These are phyloP conservation scores for Cavia aperea DNA, from an alignment of 2,113 vertebrate genomes.

Conservation along the genomic window DNA sequence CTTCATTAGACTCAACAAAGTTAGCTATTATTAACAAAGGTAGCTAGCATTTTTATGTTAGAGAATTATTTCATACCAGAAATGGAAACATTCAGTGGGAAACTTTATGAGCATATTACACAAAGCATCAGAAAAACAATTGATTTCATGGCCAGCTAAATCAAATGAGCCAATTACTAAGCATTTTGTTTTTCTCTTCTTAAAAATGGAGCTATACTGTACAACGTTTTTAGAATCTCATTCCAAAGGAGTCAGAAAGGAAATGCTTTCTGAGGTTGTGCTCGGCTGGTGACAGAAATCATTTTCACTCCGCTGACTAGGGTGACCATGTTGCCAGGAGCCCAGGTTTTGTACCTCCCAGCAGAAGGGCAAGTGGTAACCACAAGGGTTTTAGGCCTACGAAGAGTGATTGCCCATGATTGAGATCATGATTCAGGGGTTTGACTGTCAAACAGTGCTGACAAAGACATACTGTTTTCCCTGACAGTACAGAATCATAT, in stretches of 20 bases:
- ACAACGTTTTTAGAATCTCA: background rate
- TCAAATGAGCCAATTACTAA: background rate
- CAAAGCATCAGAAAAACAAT: background rate
- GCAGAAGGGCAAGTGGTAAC: background rate
- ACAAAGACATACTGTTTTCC: conserved; percentile 55
- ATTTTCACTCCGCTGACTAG: background rate
- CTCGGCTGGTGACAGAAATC: background rate
- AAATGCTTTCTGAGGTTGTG: conserved; percentile 14
- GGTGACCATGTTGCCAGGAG: rapidly evolving
- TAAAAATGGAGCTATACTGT: background rate
- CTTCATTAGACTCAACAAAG: background rate
- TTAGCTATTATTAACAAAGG: background rate
- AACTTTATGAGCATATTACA: background rate
- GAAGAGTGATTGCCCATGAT: background rate
- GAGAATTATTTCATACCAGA: background rate
- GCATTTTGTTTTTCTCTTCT: background rate
- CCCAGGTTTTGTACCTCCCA: background rate
- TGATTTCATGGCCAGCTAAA: background rate
- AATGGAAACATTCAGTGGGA: background rate
- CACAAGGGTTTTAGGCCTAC: background rate
- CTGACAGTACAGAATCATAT: conserved; percentile 55
- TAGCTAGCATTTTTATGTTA: background rate
- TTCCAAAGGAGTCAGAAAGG: background rate
- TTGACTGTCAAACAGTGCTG: conserved; percentile 38
- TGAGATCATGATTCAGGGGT: conserved; percentile 41